These are phyloP conservation scores for Anabas testudineus DNA, from an alignment of 2,797 vertebrate genomes.

Conservation along the genomic window DNA sequence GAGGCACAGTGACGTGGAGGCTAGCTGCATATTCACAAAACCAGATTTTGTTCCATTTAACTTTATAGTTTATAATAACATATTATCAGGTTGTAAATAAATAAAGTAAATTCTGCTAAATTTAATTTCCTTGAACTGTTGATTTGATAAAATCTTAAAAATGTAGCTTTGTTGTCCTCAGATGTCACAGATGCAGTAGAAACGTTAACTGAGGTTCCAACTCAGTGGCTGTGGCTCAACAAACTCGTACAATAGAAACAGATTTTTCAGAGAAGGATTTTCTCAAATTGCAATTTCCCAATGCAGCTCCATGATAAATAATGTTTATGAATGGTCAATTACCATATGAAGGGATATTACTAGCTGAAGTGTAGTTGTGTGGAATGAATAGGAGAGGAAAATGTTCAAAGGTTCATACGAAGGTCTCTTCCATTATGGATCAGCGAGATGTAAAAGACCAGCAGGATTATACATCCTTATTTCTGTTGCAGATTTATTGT, in stretches of 20 bases:
- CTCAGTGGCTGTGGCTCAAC: conserved; percentile 10
- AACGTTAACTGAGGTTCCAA: conserved; percentile 10
- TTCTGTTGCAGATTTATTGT: conserved; percentile 50
- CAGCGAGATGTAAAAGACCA: conserved; percentile 39
- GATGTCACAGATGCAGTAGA: conserved; percentile 17
- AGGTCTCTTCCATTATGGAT: conserved; percentile 66
- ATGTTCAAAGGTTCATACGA: conserved; percentile 65
- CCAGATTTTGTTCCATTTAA: background rate
- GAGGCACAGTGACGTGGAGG: background rate
- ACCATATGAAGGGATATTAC: conserved; percentile 68
- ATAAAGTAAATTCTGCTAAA: too few species aligned
- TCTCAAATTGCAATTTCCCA: conserved; percentile 63
- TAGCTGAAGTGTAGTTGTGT: conserved; percentile 48
- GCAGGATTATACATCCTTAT: conserved; percentile 63
- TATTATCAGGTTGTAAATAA: background rate
- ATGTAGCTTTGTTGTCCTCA: conserved; percentile 16
- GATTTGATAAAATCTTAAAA: too few species aligned
- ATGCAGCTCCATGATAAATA: conserved; percentile 58
- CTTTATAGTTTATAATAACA: background rate
- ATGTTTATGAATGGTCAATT: conserved; percentile 73
- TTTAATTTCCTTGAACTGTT: too few species aligned
- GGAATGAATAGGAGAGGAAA: conserved; percentile 61
- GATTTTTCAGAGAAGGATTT: conserved; percentile 59
- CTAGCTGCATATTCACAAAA: background rate
- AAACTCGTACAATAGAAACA: conserved; percentile 44